Evolutionary conservation across 2,888 invertebrate species (phyloP).

Genomic region (Choreutis nemorana): DNA sequence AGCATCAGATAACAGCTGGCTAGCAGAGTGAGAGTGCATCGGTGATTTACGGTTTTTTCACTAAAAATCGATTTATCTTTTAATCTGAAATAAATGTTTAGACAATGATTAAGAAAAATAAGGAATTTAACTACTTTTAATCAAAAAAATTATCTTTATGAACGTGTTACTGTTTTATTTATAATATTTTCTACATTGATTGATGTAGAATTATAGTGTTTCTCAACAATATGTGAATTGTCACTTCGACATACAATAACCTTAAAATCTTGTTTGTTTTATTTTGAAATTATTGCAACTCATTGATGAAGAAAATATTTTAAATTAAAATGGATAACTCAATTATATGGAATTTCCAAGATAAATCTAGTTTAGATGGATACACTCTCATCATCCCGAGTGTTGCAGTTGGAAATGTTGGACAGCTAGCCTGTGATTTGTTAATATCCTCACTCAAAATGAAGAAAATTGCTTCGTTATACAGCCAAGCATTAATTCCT

Average conservation of each 20-base stretch:
- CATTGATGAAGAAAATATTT: background rate
- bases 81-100: too few relatives aligned
- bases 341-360: constrained; percentile 44
- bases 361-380: constrained; percentile 53
- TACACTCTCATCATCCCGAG: constrained; percentile 78
- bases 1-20: too few relatives aligned
- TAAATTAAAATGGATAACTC: constrained; percentile 18
- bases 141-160: too few relatives aligned
- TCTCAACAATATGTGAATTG: background rate
- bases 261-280: too few relatives aligned
- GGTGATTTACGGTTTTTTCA: too few relatives aligned
- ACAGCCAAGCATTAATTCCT: constrained; percentile 79
- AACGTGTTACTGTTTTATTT: too few relatives aligned
- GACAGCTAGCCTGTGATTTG: constrained; percentile 85
- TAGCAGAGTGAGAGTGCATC: too few relatives aligned
- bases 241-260: background rate
- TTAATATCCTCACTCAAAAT: constrained; percentile 77
- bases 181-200: too few relatives aligned
- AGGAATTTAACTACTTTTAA: too few relatives aligned
- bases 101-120: too few relatives aligned
- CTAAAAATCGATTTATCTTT: too few relatives aligned
- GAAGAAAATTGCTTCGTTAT: constrained; percentile 73
- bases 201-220: background rate
- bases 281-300: too few relatives aligned
- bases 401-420: constrained; percentile 93